Evolutionary conservation across 1,140 invertebrate genomes (phyloP).

Genomic region (Gerris buenoi): DNA sequence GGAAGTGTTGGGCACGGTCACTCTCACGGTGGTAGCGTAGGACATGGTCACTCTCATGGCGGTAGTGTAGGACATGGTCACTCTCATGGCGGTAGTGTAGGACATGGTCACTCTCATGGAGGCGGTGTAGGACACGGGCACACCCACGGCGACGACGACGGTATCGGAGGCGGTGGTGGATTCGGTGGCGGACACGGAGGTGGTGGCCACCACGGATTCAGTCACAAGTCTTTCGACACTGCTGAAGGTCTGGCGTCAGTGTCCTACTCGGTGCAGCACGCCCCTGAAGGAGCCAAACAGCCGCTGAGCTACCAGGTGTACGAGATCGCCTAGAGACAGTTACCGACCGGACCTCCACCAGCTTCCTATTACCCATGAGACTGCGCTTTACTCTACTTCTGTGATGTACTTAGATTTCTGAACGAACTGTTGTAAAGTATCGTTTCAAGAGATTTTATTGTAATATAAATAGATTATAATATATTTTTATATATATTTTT

Average conservation of each 20-base stretch:
- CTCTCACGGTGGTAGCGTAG: slow-evolving; percentile 12
- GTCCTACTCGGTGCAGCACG: slow-evolving; percentile 13
- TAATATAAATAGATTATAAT: no score
- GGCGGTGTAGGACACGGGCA: slow-evolving; percentile 14
- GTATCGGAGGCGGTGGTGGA: background rate
- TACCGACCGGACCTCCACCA: no score
- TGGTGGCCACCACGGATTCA: background rate
- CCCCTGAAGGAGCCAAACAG: background rate
- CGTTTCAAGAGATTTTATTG: no score
- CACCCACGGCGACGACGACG: slow-evolving; percentile 9
- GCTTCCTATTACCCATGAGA: no score
- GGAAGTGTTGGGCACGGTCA: slow-evolving; percentile 13
- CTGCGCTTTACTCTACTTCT: no score
- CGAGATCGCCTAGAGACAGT: slow-evolving; percentile 1
- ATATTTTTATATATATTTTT: no score
- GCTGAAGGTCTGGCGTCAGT: slow-evolving; percentile 2
- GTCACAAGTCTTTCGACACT: background rate
- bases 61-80: slow-evolving; percentile 13
- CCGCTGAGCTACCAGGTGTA: slow-evolving; percentile 7
- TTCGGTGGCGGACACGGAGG: background rate
- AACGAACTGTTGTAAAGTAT: no score
- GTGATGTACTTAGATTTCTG: no score
- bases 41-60: slow-evolving; percentile 14
- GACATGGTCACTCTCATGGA: slow-evolving; percentile 12
- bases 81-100: slow-evolving; percentile 12